These are phyloP conservation scores for Corticium candelabrum DNA, from an alignment of 37 sponge, comb jelly and placozoan genomes.

Conservation along the genomic window DNA sequence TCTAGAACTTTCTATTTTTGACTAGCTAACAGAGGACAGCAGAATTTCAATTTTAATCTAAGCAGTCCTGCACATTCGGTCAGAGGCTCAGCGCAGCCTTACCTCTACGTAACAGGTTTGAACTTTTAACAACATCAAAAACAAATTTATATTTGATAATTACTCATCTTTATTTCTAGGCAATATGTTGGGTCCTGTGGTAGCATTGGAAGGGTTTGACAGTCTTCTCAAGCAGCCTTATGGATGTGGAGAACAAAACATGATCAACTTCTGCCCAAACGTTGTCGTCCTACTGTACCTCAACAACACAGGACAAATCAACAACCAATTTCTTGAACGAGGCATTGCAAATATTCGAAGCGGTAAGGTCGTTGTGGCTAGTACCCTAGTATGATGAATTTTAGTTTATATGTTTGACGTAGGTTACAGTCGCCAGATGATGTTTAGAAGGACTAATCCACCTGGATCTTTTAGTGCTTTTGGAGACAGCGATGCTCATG, in stretches of 20 bases:
- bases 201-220: not conserved
- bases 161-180: too few relatives aligned
- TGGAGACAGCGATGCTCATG: not conserved
- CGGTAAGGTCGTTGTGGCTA: too few relatives aligned
- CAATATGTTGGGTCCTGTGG: not conserved
- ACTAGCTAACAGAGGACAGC: too few relatives aligned
- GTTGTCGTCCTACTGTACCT: not conserved
- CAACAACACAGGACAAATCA: not conserved
- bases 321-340: too few relatives aligned
- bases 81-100: not conserved
- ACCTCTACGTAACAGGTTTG: not conserved
- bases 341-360: too few relatives aligned
- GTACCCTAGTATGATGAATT: too few relatives aligned
- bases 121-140: too few relatives aligned
- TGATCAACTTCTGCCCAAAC: not conserved
- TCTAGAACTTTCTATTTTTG: too few relatives aligned
- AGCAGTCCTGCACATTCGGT: not conserved
- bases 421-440: not conserved
- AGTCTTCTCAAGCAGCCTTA: not conserved
- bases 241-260: not conserved
- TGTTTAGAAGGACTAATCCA: not conserved
- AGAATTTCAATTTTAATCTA: too few relatives aligned
- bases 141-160: too few relatives aligned
- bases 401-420: not conserved
- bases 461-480: not conserved